Conservation (phyloP, 2,797 vertebrate genomes). For the Kryptopterus vitreolus region DNA sequence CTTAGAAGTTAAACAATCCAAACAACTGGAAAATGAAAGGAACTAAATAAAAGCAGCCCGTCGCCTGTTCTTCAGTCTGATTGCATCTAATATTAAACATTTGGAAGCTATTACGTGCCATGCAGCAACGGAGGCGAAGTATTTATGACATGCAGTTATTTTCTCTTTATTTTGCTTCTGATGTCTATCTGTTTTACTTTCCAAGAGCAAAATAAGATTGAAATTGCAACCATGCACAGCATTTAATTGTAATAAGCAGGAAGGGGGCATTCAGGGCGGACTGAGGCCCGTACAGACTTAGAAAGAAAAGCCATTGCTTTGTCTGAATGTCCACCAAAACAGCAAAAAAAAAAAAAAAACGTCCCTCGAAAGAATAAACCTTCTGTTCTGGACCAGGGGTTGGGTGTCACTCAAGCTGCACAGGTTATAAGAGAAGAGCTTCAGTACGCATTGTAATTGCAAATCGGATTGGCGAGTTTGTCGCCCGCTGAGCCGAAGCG, state of each 20-base stretch:
- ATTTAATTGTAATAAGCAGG: conserved; percentile 63
- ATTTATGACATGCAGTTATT: conserved; percentile 67
- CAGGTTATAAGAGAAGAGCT: conserved; percentile 17
- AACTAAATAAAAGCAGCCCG: conserved; percentile 33
- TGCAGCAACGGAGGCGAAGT: conserved; percentile 60
- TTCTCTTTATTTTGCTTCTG: conserved; percentile 67
- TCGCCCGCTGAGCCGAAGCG: not conserved
- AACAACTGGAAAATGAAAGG: not conserved
- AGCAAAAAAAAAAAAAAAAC: conserved; percentile 49
- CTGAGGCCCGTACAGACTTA: conserved; percentile 59
- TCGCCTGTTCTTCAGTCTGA: conserved; percentile 50
- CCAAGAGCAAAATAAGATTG: conserved; percentile 68
- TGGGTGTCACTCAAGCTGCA: conserved; percentile 26
- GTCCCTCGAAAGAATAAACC: conserved; percentile 44
- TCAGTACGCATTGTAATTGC: conserved; percentile 19
- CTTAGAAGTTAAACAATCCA: conserved; percentile 48
- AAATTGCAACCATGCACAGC: conserved; percentile 75
- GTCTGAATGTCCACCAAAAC: conserved; percentile 53
- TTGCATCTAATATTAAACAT: conserved; percentile 63
- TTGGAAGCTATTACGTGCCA: conserved; percentile 57
- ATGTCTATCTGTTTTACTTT: conserved; percentile 68
- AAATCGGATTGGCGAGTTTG: not conserved
- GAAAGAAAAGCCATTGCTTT: conserved; percentile 65
- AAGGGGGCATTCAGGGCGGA: too few species aligned
- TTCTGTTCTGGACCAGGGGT: conserved; percentile 58